Base-by-base conservation (phyloP, 2,888 invertebrate species). In the Carterocephalus palaemon region DNA sequence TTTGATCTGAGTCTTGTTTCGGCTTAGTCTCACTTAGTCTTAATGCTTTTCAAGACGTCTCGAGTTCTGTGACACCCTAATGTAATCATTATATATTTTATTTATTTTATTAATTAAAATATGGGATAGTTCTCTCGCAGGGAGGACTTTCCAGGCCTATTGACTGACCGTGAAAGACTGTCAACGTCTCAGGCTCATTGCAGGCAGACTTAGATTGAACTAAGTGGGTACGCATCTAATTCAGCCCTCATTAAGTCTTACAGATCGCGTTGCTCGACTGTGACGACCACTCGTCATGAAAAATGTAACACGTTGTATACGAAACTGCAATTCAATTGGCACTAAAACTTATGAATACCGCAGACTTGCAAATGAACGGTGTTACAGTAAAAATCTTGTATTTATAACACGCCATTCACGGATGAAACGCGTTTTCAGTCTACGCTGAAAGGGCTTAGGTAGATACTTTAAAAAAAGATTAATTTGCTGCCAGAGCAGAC, bases 381-480 rank as follows among this genome's bases (percentile, higher is more conserved):
- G 42, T 34, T 42, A 36, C 28, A 28, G 12, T 38, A 43, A 43
- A 43, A 43, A 34, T 42, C 32, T 40, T 33, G 41, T 33, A 33
- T 42, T 42, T 34, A 34, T 42, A 33, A 26, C 33, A 24, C 24
- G 32, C 40, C 10, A 40, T 40, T 40, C 40, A 40, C n/a, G n/a
- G n/a, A 23, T 40, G 40, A 40, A 40, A 32, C 23, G 15, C 24
- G 32, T 41, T 32, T 32, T 31, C 32, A 41, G 24, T n/a, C 3
- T 24, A 13, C 17, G 12, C 34, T 42, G 42, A 36, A 42, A 28
- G 37, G 34, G 26, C 17, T 36, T 19, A 28, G 34, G 36, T 42
- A 36, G 34, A 42, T 42, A 36, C 34, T 36, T 34, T 42, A 24
- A 42, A 42, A 41, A 41, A 42, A 34, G 33, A 42, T 42, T 42